Evolutionary conservation across 2,888 invertebrate species (phyloP), one percentile per base, ranked within the genome.

Genomic region (Pyrrhosoma nymphula): DNA sequence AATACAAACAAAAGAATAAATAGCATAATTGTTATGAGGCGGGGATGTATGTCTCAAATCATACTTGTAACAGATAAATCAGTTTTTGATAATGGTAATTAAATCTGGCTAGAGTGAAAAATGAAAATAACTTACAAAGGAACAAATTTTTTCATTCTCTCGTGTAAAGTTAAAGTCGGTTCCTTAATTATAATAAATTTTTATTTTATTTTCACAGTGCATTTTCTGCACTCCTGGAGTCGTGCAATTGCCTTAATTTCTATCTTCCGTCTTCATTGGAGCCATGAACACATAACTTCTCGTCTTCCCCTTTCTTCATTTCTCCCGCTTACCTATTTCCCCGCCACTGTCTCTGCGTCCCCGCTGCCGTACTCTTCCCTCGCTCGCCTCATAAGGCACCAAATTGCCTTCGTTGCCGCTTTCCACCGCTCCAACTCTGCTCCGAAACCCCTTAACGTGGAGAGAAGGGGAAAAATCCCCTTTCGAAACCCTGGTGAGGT

Each of bases 361-460:
- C 30, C 82, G 26, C 35, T 0, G 82, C 82, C 30, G 1, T 82
- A 12, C 82, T 26, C 35, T 35, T 82, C n/a, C 82, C 30, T 16
- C 82, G 10, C 82, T 69, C 12, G 26, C 30, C 35, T 82, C 82
- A 82, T 18, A 82, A 82, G 82, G 35, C 35, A 14, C 82, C 35
- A 82, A 82, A 82, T 82, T 82, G 35, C 82, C 82, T 82, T 82
- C 82, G 82, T 82, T 82, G 14, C 35, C 82, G 30, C 82, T 82
- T 82, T 14, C 14, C 82, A 35, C 30, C 35, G 82, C 16, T 35
- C 12, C 18, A 14, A 14, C 69, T 26, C 69, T 26, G 30, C 16
- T 20, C 60, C 20, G 0, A 60, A 60, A 60, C 60, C 60, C 47
- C 47, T 47, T 47, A 2, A 47, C 2, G 47, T 47, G 47, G 47